These are phyloP conservation scores for Brachymystax lenok DNA, from an alignment of 2,797 vertebrate genomes.

Conservation along the genomic window DNA sequence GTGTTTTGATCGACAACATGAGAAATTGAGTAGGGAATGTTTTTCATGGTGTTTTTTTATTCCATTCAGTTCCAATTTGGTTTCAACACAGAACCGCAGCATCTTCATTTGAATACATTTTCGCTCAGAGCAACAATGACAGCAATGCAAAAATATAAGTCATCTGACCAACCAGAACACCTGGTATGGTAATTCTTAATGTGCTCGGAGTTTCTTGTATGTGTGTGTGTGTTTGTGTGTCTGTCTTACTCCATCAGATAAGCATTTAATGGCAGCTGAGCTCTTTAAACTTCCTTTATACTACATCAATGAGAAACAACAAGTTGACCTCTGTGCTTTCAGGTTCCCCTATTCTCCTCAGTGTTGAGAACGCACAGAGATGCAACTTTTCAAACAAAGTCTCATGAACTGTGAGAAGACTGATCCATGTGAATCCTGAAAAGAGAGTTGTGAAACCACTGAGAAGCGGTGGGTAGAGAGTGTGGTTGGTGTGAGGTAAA, in stretches of 20 bases:
- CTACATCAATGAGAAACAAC: background rate
- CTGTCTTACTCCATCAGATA: background rate
- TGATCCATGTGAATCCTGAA: background rate
- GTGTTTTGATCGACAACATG: background rate
- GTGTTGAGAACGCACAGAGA: background rate
- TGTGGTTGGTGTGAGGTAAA: background rate
- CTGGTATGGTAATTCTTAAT: constrained; percentile 21
- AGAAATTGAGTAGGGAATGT: background rate
- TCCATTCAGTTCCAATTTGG: background rate
- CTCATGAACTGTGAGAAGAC: background rate
- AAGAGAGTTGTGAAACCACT: background rate
- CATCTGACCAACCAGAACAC: constrained; percentile 32
- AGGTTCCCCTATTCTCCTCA: background rate
- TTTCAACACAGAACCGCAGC: background rate
- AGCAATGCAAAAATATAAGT: constrained; percentile 38
- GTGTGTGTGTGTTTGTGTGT: background rate
- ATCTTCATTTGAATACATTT: constrained; percentile 1
- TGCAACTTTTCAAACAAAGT: no score
- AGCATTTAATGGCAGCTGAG: background rate
- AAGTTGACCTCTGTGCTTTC: background rate
- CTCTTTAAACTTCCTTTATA: background rate
- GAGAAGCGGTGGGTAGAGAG: background rate
- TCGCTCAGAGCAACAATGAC: constrained; percentile 14
- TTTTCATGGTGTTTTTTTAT: background rate
- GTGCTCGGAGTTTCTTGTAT: background rate